phyloP scores from a whole-genome alignment of 2,797 vertebrate species.

The Petrocephalus sullivani region DNA sequence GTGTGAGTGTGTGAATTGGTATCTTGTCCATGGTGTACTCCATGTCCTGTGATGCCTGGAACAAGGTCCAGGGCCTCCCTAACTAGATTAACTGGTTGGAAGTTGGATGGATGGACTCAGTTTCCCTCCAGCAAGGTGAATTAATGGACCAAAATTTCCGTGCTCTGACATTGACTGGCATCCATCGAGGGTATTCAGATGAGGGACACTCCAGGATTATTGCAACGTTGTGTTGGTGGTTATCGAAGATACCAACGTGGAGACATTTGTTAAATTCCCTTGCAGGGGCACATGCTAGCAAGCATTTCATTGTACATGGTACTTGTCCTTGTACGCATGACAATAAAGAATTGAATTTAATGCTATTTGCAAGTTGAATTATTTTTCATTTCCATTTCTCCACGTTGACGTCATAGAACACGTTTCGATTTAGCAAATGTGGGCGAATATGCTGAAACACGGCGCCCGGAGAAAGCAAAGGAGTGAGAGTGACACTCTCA shows the following conservation, averaged over 20 bases:
- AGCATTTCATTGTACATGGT: too few relatives aligned
- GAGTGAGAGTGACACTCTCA: neutral
- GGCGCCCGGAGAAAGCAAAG: neutral
- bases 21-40: neutral
- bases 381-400: neutral
- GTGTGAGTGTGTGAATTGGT: neutral
- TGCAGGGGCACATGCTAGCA: too few relatives aligned
- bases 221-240: neutral
- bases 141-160: neutral
- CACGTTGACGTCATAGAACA: neutral
- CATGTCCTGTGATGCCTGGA: neutral
- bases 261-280: neutral
- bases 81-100: neutral
- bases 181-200: neutral
- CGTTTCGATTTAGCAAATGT: conserved; percentile 3
- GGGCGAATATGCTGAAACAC: conserved; percentile 8
- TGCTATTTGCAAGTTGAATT: neutral
- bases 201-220: neutral
- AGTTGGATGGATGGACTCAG: neutral
- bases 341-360: neutral
- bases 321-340: too few relatives aligned
- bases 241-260: neutral
- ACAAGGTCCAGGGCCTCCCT: neutral
- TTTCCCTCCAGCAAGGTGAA: neutral
- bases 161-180: neutral